Conservation (phyloP, 2,888 invertebrate genomes). For the Camponotus fellah region DNA sequence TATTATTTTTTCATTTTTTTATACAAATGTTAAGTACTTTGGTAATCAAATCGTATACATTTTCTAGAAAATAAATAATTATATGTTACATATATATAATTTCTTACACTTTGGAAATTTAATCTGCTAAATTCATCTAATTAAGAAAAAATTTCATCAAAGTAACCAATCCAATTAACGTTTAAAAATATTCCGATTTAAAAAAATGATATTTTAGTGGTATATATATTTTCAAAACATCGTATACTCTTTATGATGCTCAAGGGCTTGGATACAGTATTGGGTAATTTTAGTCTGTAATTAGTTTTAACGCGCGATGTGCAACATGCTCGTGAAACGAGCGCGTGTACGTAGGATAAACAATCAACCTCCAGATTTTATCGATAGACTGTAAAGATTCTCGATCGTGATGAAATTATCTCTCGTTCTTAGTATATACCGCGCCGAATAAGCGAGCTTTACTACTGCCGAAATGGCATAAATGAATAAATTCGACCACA, state of each 20-base stretch:
- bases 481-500: constrained; percentile 29
- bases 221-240: constrained; percentile 46
- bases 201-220: not conserved
- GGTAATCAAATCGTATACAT: not conserved
- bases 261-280: constrained; percentile 79
- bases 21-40: not conserved
- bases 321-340: constrained; percentile 73
- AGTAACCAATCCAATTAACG: not conserved
- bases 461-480: constrained; percentile 44
- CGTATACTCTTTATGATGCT: constrained; percentile 75
- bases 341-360: constrained; percentile 64
- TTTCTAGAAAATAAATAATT: constrained; percentile 21
- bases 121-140: constrained; percentile 1
- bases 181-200: not conserved
- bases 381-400: constrained; percentile 59
- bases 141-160: not conserved
- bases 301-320: constrained; percentile 66
- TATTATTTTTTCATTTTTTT: constrained; percentile 15
- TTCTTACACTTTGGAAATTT: not conserved
- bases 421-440: constrained; percentile 57
- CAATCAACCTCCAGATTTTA: constrained; percentile 37
- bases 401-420: constrained; percentile 67
- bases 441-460: constrained; percentile 62
- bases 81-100: not conserved
- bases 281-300: constrained; percentile 58